These are phyloP conservation scores for Auanema sp. DNA, from an alignment of 2,888 invertebrate genomes.

Conservation along the genomic window DNA sequence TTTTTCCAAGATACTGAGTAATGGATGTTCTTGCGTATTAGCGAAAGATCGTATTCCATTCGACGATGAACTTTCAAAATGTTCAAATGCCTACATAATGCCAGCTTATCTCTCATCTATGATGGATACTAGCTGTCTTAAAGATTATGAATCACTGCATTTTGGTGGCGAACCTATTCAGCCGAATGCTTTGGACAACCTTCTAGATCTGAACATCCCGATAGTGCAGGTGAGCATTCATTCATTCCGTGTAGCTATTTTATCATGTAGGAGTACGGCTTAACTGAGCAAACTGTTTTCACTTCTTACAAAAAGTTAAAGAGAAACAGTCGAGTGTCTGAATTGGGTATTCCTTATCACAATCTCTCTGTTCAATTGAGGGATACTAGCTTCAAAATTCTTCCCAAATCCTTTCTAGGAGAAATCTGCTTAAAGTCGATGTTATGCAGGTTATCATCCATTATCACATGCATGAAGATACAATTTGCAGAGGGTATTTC, in stretches of 20 bases:
- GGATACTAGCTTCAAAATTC: conserved; percentile 14
- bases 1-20: conserved; percentile 36
- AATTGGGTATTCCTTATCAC: conserved; percentile 32
- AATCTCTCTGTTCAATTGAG: conserved; percentile 22
- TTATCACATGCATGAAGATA: neutral
- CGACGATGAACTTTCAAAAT: conserved; percentile 20
- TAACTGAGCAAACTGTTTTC: conserved; percentile 56
- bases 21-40: conserved; percentile 27
- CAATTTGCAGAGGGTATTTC: neutral
- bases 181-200: neutral
- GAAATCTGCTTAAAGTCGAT: conserved; percentile 11
- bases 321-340: conserved; percentile 7
- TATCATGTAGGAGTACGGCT: conserved; percentile 46
- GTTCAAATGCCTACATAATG: conserved; percentile 54
- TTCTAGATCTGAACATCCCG: neutral
- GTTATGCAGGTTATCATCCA: conserved; percentile 4
- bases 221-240: conserved; percentile 7
- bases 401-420: conserved; percentile 15
- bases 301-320: conserved; percentile 31
- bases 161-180: conserved; percentile 49
- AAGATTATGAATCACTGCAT: conserved; percentile 29
- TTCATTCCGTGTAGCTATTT: neutral
- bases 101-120: conserved; percentile 42
- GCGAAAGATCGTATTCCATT: conserved; percentile 19
- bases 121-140: conserved; percentile 6